Base-by-base conservation (phyloP, 1,140 invertebrate genomes). In the Cyclargus thomasi region DNA sequence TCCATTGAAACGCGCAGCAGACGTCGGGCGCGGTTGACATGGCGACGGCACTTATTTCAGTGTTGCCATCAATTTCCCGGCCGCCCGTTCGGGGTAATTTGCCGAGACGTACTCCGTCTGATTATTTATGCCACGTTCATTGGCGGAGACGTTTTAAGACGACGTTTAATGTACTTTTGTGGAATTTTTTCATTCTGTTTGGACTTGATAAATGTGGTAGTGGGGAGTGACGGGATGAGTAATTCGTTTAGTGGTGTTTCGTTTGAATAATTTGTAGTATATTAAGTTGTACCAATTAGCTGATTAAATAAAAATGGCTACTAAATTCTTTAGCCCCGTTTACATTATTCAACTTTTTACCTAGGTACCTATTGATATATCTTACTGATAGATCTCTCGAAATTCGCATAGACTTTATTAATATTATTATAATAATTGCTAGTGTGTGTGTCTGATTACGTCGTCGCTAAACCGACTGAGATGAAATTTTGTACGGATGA, bases 1-100 rank as follows among this genome's bases (percentile, higher is more conserved):
- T n/a, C 21, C 59, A 63, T 62, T 66, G 23, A 39, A 57, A 35
- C 65, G 53, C 64, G 47, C 64, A 35, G 65, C 39, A 66, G 53
- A 66, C 55, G 18, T 8, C 53, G 53, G 18, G 62, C 67, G 66
- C 53, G 59, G 70, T 68, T 70, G 68, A 71, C 74, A 72, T 70
- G 64, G 63, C 66, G 69, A 65, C 69, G 63, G 70, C 67, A 72
- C 72, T 74, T 75, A 78, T 75, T 75, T 69, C 72, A 72, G 72
- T 72, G 72, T 79, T 75, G 79, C 76, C 77, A 81, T 81, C 79
- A 81, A 78, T 81, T 78, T 70, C 67, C 63, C 67, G 67, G 57
- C 65, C 71, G 79, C 73, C 76, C 74, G 79, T 81, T 78, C 75
- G 64, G 74, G 74, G 74, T 81, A 81, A 81, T 81, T 81, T 79